Evolutionary conservation across 2,888 invertebrate genomes (phyloP).

Genomic region (Athetis lepigone): DNA sequence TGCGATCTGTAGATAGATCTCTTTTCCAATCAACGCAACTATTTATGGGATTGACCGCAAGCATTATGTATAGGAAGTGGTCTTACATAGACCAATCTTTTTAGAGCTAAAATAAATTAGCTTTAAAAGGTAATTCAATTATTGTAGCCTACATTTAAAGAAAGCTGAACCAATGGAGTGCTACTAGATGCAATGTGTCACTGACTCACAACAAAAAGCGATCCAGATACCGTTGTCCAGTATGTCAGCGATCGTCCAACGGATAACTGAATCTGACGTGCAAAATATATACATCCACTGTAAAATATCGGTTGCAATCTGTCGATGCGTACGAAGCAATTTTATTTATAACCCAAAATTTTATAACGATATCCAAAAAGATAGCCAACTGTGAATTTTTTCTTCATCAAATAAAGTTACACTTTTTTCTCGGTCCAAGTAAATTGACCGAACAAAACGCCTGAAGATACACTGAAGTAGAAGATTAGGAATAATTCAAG

Average conservation of each 20-base stretch:
- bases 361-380: constrained; percentile 1
- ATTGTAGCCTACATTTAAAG: no score
- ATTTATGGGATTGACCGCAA: no score
- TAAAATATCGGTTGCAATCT: constrained; percentile 42
- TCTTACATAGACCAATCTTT: no score
- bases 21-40: no score
- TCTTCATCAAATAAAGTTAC: constrained; percentile 8
- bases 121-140: no score
- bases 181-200: constrained; percentile 13
- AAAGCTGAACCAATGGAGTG: not conserved
- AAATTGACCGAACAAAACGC: constrained; percentile 38
- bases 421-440: constrained; percentile 21
- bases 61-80: no score
- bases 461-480: constrained; percentile 27
- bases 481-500: constrained; percentile 51
- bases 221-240: constrained; percentile 14
- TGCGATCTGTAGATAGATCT: no score
- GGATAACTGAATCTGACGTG: constrained; percentile 32
- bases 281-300: constrained; percentile 28
- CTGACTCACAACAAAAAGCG: constrained; percentile 8
- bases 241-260: constrained; percentile 16
- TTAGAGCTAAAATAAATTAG: not conserved
- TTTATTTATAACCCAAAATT: constrained; percentile 2
- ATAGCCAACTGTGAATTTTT: constrained; percentile 3
- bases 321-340: constrained; percentile 14